A percentile compares a stretch with the other conserved stretches of the same genome.
These are phyloP conservation scores for Alcis repandata DNA, from an alignment of 2,888 invertebrate genomes.

Conservation along the genomic window DNA sequence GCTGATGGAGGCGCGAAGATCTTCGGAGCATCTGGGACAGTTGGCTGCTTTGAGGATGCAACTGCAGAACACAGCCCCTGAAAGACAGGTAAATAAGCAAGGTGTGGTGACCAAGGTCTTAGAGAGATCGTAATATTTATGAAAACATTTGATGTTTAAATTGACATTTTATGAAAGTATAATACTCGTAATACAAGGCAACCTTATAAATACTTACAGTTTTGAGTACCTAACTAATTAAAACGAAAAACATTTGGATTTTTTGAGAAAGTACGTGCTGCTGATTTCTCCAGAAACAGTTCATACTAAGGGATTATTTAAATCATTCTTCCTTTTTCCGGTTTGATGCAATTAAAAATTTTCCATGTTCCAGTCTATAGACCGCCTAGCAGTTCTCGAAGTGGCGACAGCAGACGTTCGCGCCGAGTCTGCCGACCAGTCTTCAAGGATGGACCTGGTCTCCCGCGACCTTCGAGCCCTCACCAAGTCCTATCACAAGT, in stretches of 20 bases:
- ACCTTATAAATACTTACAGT: too few relatives aligned
- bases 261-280: too few relatives aligned
- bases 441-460: constrained; percentile 66
- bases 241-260: too few relatives aligned
- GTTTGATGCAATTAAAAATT: too few relatives aligned
- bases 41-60: constrained; percentile 68
- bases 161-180: too few relatives aligned
- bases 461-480: constrained; percentile 74
- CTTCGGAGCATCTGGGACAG: constrained; percentile 73
- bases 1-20: constrained; percentile 69
- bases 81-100: constrained; percentile 65
- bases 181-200: too few relatives aligned
- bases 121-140: too few relatives aligned
- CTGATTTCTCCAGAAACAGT: too few relatives aligned
- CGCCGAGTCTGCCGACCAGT: constrained; percentile 71
- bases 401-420: constrained; percentile 83
- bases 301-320: too few relatives aligned
- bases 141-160: too few relatives aligned
- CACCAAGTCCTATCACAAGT: constrained; percentile 78
- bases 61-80: constrained; percentile 64
- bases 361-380: constrained; percentile 61
- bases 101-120: constrained; percentile 21
- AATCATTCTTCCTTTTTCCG: too few relatives aligned
- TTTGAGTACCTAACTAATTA: too few relatives aligned
- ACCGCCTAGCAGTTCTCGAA: constrained; percentile 80